Conservation (phyloP, 1,140 invertebrate species). For the Steinernema feltiae region DNA sequence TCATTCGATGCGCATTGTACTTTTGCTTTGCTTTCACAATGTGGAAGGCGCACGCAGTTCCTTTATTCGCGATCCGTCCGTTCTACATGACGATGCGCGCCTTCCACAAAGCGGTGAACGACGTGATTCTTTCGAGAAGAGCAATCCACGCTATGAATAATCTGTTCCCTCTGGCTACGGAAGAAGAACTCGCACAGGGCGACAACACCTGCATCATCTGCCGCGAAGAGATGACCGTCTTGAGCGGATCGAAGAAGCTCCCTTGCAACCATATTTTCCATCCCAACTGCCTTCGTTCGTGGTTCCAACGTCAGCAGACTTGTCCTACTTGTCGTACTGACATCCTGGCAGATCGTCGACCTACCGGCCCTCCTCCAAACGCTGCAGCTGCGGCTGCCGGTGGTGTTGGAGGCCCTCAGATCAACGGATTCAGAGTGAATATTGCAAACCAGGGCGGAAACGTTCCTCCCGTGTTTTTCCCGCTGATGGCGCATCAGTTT, state of each 20-base stretch:
- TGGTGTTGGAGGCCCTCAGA: too few relatives aligned
- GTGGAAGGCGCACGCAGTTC: conserved; percentile 93
- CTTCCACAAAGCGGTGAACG: conserved; percentile 95
- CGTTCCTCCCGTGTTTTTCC: conserved; percentile 54
- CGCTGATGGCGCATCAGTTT: conserved; percentile 35
- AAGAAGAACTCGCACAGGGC: conserved; percentile 63
- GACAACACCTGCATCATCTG: conserved; percentile 99
- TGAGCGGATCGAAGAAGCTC: conserved; percentile 79
- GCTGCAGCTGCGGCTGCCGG: too few relatives aligned
- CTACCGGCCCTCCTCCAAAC: conserved; percentile 19
- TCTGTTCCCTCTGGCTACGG: conserved; percentile 26
- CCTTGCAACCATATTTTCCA: conserved; percentile 99
- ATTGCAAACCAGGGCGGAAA: conserved; percentile 14
- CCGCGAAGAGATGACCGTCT: conserved; percentile 74
- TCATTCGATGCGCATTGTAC: conserved; percentile 81
- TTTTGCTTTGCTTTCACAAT: conserved; percentile 88
- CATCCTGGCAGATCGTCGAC: conserved; percentile 65
- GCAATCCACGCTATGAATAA: conserved; percentile 64
- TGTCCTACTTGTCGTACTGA: conserved; percentile 97
- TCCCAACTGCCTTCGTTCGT: conserved; percentile 89
- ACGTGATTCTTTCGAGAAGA: conserved; percentile 85
- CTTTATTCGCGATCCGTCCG: conserved; percentile 92
- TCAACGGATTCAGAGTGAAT: background rate
- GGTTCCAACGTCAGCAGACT: conserved; percentile 99
- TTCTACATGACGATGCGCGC: conserved; percentile 97